These are phyloP conservation scores for Abramis brama DNA, from an alignment of 2,113 vertebrate species.

Conservation along the genomic window DNA sequence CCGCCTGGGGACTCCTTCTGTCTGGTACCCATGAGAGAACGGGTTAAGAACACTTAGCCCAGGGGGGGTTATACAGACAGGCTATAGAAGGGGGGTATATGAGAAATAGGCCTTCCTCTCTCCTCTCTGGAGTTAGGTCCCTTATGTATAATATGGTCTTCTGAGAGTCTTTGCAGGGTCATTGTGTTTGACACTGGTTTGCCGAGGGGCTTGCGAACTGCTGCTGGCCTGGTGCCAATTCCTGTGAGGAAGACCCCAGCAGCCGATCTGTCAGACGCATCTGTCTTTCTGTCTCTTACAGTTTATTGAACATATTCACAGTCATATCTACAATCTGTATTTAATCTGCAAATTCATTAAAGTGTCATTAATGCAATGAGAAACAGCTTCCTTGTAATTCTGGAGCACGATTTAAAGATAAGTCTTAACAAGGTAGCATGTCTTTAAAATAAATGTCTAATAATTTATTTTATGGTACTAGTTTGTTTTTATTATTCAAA, in stretches of 20 bases:
- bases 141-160: conserved; percentile 45
- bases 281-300: conserved; percentile 38
- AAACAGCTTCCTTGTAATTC: background rate
- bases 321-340: background rate
- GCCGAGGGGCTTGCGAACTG: conserved; percentile 20
- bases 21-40: conserved; percentile 73
- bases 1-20: conserved; percentile 74
- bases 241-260: conserved; percentile 23
- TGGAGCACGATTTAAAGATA: background rate
- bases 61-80: conserved; percentile 36
- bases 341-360: conserved; percentile 29
- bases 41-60: conserved; percentile 79
- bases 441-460: too few relatives aligned
- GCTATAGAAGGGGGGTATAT: background rate
- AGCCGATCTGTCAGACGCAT: conserved; percentile 29
- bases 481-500: background rate
- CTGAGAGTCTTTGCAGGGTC: conserved; percentile 43
- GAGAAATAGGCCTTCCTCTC: background rate
- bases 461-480: background rate
- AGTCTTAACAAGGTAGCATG: background rate
- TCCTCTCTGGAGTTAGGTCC: conserved; percentile 8
- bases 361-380: conserved; percentile 5
- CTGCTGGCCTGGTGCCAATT: conserved; percentile 29
- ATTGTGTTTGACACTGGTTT: conserved; percentile 47
- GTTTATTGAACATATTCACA: conserved; percentile 22